phyloP scores from a whole-genome alignment of 2,797 vertebrate genomes.

The Pachyuromys duprasi region DNA sequence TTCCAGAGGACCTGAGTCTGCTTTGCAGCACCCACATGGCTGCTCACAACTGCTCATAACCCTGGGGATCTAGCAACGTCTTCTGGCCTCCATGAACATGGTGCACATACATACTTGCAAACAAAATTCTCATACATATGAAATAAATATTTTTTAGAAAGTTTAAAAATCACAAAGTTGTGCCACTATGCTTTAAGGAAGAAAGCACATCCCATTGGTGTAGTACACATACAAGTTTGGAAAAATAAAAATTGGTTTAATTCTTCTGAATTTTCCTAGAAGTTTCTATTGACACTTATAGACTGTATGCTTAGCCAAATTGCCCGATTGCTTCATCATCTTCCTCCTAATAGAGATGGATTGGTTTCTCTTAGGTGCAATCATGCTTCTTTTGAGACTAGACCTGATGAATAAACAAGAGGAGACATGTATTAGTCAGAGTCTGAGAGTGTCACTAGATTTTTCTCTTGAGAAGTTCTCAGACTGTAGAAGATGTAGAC shows the following conservation, averaged over 20 bases:
- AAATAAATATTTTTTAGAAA: not conserved
- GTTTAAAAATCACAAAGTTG: slow-evolving; percentile 14
- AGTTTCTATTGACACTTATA: slow-evolving; percentile 19
- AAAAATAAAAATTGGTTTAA: not conserved
- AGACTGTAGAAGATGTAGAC: not conserved
- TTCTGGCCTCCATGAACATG: not conserved
- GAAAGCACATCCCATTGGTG: not conserved
- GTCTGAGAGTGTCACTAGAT: not conserved
- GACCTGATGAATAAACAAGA: slow-evolving; percentile 5
- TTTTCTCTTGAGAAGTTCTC: slow-evolving; percentile 47
- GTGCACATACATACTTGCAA: not conserved
- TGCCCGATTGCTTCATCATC: not conserved
- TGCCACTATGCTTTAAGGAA: not conserved
- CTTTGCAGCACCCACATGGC: not conserved
- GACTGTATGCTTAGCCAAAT: not conserved
- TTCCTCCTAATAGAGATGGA: not conserved
- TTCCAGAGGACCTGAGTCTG: not conserved
- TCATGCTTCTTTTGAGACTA: slow-evolving; percentile 41
- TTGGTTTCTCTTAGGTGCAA: slow-evolving; percentile 37
- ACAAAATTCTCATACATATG: not conserved
- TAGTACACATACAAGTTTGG: not conserved
- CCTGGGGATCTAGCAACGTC: not conserved
- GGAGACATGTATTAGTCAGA: not conserved
- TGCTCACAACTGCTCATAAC: not conserved
- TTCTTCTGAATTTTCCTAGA: not conserved